phyloP scores from a whole-genome alignment of 2,888 invertebrate genomes.

The Cerastis leucographa region DNA sequence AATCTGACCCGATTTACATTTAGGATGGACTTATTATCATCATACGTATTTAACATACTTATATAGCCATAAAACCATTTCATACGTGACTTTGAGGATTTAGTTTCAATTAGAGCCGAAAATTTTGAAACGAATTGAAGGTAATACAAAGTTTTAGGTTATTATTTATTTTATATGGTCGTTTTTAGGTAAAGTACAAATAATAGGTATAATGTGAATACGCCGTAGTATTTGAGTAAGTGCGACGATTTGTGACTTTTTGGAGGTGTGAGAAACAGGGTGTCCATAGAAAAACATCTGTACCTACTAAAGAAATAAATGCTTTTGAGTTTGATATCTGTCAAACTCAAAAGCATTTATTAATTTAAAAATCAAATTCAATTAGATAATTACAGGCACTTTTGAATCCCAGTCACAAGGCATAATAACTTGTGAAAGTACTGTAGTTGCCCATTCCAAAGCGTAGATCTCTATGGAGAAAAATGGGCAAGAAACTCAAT shows the following conservation, averaged over 20 bases:
- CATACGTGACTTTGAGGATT: conserved; percentile 17
- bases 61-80: conserved; percentile 27
- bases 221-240: background rate
- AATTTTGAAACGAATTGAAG: background rate
- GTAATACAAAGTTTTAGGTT: background rate
- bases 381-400: too few relatives aligned
- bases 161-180: background rate
- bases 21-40: conserved; percentile 43
- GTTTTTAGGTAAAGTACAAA: background rate
- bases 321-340: too few relatives aligned
- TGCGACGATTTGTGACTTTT: background rate
- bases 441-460: too few relatives aligned
- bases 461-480: too few relatives aligned
- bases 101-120: conserved; percentile 31
- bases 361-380: too few relatives aligned
- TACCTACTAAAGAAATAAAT: too few relatives aligned
- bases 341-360: background rate
- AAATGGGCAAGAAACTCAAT: too few relatives aligned
- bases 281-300: too few relatives aligned
- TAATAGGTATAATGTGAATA: background rate
- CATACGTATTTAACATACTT: conserved; percentile 35
- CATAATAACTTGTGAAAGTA: too few relatives aligned
- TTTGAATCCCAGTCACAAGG: too few relatives aligned
- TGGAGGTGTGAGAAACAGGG: background rate
- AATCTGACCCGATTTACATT: conserved; percentile 53